Evolutionary conservation across 1,140 invertebrate species (phyloP).

Genomic region (Limonius californicus): DNA sequence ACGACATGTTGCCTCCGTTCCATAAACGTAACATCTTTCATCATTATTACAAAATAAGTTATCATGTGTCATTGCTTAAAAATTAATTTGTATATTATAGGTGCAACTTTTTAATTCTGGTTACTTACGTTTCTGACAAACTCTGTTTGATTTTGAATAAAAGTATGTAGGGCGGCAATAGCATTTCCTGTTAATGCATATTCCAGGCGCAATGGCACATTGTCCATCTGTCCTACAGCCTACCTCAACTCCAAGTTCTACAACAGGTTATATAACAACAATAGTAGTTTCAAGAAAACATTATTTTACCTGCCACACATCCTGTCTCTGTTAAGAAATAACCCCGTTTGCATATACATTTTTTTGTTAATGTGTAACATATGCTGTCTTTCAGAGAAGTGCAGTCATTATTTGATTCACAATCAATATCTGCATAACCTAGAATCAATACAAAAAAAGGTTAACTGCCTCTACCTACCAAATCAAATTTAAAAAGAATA

Average conservation of each 20-base stretch:
- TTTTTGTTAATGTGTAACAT: constrained; percentile 14
- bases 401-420: background rate
- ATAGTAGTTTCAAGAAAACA: too few relatives aligned
- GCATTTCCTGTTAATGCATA: constrained; percentile 2
- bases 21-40: background rate
- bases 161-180: background rate
- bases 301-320: too few relatives aligned
- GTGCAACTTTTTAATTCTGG: background rate
- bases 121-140: constrained; percentile 1
- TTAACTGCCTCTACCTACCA: too few relatives aligned
- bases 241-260: constrained; percentile 8
- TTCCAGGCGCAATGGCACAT: background rate
- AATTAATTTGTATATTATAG: background rate
- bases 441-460: too few relatives aligned
- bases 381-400: background rate
- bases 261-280: background rate
- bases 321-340: constrained; percentile 2
- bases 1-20: background rate
- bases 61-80: background rate
- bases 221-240: constrained; percentile 10
- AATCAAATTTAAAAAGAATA: too few relatives aligned
- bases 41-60: background rate
- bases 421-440: background rate
- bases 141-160: too few relatives aligned
- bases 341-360: constrained; percentile 9